These are phyloP conservation scores for Meloe dianella DNA, from an alignment of 2,888 invertebrate species.

Conservation along the genomic window DNA sequence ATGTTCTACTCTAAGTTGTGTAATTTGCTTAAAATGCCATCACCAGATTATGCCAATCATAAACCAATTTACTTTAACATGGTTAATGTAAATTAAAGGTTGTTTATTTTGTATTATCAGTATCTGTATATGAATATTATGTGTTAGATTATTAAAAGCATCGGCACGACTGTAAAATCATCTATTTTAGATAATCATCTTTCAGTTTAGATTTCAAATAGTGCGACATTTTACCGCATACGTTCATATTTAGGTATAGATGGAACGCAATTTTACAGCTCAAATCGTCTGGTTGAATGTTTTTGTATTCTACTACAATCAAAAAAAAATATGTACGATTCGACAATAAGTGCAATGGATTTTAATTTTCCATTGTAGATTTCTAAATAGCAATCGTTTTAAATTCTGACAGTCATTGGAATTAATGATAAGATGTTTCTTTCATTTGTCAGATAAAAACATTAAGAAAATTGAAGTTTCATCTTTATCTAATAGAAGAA, in stretches of 20 bases:
- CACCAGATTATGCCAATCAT: not conserved
- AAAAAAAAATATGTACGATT: too few species aligned
- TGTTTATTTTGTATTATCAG: not conserved
- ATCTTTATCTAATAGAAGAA: not conserved
- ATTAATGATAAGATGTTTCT: not conserved
- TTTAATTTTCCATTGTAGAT: not conserved
- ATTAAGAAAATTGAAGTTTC: not conserved
- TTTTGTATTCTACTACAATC: too few species aligned
- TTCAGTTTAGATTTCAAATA: not conserved
- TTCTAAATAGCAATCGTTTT: not conserved
- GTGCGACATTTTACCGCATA: not conserved
- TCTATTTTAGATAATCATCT: not conserved
- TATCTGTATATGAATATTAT: not conserved
- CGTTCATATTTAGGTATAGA: too few species aligned
- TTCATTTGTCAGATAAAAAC: not conserved
- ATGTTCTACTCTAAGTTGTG: not conserved
- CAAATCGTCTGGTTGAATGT: too few species aligned
- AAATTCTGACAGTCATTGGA: not conserved
- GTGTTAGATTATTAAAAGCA: not conserved
- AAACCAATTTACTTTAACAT: not conserved
- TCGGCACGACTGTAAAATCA: not conserved
- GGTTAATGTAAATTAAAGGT: not conserved
- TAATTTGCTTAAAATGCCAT: not conserved
- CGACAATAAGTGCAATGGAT: too few species aligned
- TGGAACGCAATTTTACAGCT: too few species aligned